These are phyloP conservation scores for Trogon melanurus DNA, from an alignment of 2,113 vertebrate species.

Conservation along the genomic window DNA sequence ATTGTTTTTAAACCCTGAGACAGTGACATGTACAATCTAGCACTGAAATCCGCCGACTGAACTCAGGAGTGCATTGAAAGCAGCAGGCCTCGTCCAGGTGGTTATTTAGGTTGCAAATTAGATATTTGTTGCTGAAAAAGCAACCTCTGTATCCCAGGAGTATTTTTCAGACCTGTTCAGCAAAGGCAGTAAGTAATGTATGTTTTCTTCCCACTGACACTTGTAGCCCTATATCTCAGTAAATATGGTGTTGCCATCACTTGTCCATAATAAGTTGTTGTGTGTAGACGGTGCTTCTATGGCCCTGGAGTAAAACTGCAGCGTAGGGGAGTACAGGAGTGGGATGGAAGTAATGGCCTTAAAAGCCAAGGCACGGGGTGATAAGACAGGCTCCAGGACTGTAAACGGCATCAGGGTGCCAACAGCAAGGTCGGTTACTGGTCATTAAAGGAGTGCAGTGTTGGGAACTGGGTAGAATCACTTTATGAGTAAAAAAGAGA, in stretches of 20 bases:
- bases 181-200: neutral
- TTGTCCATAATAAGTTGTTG: neutral
- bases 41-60: fast-evolving
- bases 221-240: neutral
- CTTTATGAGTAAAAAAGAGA: neutral
- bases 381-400: neutral
- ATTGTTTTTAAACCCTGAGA: neutral
- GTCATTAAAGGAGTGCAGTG: neutral
- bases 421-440: neutral
- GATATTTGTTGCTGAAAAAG: neutral
- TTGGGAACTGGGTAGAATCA: neutral
- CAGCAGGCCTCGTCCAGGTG: neutral
- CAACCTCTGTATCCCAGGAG: neutral
- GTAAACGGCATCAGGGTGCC: neutral
- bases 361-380: neutral
- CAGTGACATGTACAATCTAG: fast-evolving
- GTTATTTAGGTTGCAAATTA: neutral
- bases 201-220: neutral
- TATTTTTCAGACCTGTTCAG: neutral
- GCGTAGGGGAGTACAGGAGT: neutral
- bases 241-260: neutral
- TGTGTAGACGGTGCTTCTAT: neutral
- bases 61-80: neutral
- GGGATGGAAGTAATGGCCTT: neutral
- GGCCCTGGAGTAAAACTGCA: neutral